Evolutionary conservation across 2,797 vertebrate species (phyloP).

Genomic region (Lithobates sylvaticus): DNA sequence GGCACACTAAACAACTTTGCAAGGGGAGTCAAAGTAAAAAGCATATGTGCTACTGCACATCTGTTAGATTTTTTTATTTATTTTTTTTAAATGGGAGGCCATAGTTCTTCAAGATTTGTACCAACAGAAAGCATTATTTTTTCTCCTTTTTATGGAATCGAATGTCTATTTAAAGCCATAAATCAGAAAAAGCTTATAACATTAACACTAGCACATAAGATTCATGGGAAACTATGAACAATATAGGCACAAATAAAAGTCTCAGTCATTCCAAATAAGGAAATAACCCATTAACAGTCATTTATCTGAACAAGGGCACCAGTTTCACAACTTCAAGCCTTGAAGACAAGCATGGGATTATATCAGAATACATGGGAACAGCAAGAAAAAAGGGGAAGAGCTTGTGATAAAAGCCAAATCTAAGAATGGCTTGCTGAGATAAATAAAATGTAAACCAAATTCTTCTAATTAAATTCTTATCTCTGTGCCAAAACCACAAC

Average conservation of each 20-base stretch:
- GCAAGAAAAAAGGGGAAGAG: not conserved
- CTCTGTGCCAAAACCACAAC: slow-evolving; percentile 64
- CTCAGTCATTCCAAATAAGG: not conserved
- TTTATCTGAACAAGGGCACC: not conserved
- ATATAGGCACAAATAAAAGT: not conserved
- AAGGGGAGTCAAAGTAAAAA: too few species aligned
- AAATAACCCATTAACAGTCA: not conserved
- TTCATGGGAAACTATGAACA: not conserved
- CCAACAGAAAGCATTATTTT: too few species aligned
- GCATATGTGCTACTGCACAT: too few species aligned
- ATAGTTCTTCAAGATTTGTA: too few species aligned
- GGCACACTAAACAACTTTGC: too few species aligned
- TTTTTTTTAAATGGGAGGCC: too few species aligned
- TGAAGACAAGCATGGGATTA: not conserved
- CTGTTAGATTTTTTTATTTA: too few species aligned
- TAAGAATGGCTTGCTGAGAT: slow-evolving; percentile 58
- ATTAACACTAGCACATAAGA: not conserved
- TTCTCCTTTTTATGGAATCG: too few species aligned
- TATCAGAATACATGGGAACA: slow-evolving; percentile 25
- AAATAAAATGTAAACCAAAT: slow-evolving; percentile 67
- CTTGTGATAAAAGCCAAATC: slow-evolving; percentile 34
- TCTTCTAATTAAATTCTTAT: slow-evolving; percentile 64
- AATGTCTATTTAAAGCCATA: not conserved
- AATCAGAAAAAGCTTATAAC: not conserved
- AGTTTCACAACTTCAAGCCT: not conserved